Conservation (phyloP, 2,888 invertebrate species). For the Drosophila algonquin region DNA sequence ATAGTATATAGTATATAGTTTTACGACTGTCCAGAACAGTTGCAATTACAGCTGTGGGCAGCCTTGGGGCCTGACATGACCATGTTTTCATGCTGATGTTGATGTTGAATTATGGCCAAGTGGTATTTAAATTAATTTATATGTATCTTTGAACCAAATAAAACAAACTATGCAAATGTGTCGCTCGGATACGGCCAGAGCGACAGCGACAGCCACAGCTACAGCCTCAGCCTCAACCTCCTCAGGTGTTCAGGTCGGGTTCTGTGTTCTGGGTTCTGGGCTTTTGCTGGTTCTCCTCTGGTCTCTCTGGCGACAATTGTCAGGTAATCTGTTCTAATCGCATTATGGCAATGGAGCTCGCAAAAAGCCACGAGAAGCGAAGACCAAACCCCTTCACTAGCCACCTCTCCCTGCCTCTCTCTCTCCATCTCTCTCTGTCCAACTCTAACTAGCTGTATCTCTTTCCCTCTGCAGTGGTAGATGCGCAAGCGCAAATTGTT, state of each 20-base stretch:
- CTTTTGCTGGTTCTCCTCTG: constrained; percentile 2
- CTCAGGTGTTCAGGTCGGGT: constrained; percentile 63
- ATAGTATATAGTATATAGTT: not conserved
- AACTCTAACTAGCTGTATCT: not conserved
- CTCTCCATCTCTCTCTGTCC: not conserved
- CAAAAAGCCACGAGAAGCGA: constrained; percentile 25
- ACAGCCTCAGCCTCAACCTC: constrained; percentile 41
- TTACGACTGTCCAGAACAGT: constrained; percentile 5
- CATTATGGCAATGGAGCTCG: constrained; percentile 64
- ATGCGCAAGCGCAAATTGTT: constrained; percentile 54
- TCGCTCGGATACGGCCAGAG: not conserved
- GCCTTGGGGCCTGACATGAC: constrained; percentile 66
- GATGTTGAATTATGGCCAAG: constrained; percentile 70
- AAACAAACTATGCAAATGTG: constrained; percentile 74
- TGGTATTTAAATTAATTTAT: constrained; percentile 77
- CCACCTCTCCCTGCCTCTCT: constrained; percentile 1
- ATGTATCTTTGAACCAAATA: constrained; percentile 73
- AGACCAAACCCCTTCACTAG: constrained; percentile 4
- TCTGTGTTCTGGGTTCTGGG: not conserved
- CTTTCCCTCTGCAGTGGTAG: constrained; percentile 3
- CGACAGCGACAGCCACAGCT: not conserved
- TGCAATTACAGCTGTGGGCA: constrained; percentile 61
- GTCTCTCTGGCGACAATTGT: constrained; percentile 59
- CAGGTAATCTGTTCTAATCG: constrained; percentile 80
- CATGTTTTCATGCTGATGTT: constrained; percentile 37